Conservation (phyloP, 2,888 invertebrate genomes). For the Nezara viridula region DNA sequence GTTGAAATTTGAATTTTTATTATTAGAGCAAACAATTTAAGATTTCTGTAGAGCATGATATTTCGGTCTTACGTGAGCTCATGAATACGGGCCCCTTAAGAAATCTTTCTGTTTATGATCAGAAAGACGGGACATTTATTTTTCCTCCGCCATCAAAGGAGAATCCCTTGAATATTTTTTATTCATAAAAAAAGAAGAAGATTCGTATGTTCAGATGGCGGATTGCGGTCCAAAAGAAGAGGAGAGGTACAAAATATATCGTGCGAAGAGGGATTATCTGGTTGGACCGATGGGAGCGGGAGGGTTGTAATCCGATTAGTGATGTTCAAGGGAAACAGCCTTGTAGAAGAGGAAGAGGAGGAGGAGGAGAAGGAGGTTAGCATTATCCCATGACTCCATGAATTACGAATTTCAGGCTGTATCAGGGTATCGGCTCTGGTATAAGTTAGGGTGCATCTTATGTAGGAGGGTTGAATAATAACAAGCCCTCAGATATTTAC, state of each 20-base stretch:
- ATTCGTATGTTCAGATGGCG: background rate
- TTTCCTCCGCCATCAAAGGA: background rate
- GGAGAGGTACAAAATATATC: conserved; percentile 17
- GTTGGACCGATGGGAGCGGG: background rate
- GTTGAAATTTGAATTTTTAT: too few relatives aligned
- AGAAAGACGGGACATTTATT: background rate
- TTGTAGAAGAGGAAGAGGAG: background rate
- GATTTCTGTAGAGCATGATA: too few relatives aligned
- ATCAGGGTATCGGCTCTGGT: background rate
- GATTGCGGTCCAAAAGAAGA: conserved; percentile 11
- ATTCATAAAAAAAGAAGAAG: background rate
- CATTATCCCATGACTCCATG: conserved; percentile 6
- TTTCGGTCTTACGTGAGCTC: too few relatives aligned
- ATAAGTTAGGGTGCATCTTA: background rate
- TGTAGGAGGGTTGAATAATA: background rate
- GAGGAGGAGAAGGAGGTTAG: background rate
- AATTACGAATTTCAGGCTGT: conserved; percentile 11
- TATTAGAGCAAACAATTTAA: too few relatives aligned
- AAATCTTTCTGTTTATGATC: background rate
- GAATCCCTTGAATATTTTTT: conserved; percentile 7
- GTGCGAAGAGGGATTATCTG: conserved; percentile 26
- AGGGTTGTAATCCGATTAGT: conserved; percentile 13
- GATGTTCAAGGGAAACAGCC: background rate
- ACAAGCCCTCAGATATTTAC: background rate
- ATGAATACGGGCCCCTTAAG: too few relatives aligned